Conservation (phyloP, 1,140 invertebrate genomes). For the Habropoda laboriosa region DNA sequence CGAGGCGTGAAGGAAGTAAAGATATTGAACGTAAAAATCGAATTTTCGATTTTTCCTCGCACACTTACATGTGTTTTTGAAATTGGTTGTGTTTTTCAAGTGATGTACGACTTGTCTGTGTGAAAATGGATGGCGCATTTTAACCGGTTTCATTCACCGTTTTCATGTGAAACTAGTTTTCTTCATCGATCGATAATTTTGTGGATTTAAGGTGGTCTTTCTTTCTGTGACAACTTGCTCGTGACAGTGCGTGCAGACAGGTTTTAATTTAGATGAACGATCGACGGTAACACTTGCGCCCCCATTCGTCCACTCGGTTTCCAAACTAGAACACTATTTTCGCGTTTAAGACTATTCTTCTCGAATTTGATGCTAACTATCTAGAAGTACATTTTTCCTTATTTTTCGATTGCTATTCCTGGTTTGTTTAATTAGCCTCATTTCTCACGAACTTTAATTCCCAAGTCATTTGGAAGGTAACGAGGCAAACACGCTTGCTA, state of each 20-base stretch:
- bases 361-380: neutral
- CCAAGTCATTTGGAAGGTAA: neutral
- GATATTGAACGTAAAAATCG: too few species aligned
- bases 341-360: neutral
- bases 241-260: neutral
- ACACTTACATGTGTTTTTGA: too few species aligned
- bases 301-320: neutral
- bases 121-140: neutral
- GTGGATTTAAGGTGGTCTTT: neutral
- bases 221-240: neutral
- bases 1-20: too few species aligned
- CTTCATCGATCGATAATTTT: neutral
- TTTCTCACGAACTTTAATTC: neutral
- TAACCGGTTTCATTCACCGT: neutral
- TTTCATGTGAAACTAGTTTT: neutral
- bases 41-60: too few species aligned
- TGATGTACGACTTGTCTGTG: too few species aligned
- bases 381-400: neutral
- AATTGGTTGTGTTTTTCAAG: too few species aligned
- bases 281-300: neutral
- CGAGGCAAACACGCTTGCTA: neutral
- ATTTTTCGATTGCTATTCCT: neutral
- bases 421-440: neutral
- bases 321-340: slow-evolving; percentile 8
- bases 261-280: slow-evolving; percentile 5